Conservation (phyloP, 1,140 invertebrate species). For the Eupeodes corollae region DNA sequence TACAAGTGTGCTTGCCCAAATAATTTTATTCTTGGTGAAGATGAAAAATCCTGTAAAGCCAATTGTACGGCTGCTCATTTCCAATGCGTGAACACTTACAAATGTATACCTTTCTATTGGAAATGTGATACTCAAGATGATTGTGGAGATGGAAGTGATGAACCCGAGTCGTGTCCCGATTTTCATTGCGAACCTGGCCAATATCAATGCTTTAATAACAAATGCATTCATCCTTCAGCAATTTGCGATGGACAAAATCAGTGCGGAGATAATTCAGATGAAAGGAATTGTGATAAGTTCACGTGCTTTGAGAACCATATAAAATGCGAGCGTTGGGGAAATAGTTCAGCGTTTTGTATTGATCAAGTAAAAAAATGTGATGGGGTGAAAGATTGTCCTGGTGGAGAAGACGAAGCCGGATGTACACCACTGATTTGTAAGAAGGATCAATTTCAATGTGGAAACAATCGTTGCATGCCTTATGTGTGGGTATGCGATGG, state of each 20-base stretch:
- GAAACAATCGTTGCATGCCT: constrained; percentile 60
- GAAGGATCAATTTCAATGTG: constrained; percentile 57
- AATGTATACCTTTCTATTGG: constrained; percentile 73
- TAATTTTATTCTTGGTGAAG: constrained; percentile 56
- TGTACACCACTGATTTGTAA: constrained; percentile 43
- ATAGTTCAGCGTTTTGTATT: constrained; percentile 29
- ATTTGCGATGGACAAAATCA: constrained; percentile 56
- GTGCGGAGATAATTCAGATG: constrained; percentile 51
- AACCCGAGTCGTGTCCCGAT: constrained; percentile 52
- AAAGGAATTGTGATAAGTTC: constrained; percentile 49
- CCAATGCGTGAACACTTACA: constrained; percentile 58
- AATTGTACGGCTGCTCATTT: constrained; percentile 77
- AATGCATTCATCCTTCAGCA: constrained; percentile 54
- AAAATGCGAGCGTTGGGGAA: constrained; percentile 25
- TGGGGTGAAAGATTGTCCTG: constrained; percentile 54
- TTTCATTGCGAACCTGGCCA: constrained; percentile 66
- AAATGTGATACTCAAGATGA: constrained; percentile 72
- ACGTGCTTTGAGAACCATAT: constrained; percentile 29
- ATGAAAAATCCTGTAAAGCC: constrained; percentile 54
- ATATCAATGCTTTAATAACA: constrained; percentile 60
- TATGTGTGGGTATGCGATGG: constrained; percentile 68
- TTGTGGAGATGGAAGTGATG: constrained; percentile 68
- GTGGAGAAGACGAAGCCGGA: constrained; percentile 50
- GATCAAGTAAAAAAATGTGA: constrained; percentile 28
- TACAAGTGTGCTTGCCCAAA: constrained; percentile 70